phyloP scores from a whole-genome alignment of 2,113 vertebrate species.

The Onychorhynchus coronatus region DNA sequence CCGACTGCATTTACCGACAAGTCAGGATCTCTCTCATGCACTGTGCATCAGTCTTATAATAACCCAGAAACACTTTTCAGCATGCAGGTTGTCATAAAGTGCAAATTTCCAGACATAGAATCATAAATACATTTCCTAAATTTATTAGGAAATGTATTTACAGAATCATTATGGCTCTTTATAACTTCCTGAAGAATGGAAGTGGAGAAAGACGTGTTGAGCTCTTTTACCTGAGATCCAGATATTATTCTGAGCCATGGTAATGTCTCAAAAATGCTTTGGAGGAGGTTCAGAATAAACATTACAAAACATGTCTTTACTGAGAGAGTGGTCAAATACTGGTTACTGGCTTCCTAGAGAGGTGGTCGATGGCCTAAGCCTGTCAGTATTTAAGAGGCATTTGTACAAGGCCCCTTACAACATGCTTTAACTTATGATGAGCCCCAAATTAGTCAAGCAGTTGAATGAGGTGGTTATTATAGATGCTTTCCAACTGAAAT shows the following conservation, averaged over 20 bases:
- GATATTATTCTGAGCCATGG: background rate
- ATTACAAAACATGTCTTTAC: background rate
- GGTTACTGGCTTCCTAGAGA: background rate
- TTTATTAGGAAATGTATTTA: background rate
- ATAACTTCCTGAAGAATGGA: background rate
- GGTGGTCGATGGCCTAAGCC: accelerated
- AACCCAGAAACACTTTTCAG: background rate
- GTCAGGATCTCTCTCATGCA: background rate
- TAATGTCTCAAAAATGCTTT: background rate
- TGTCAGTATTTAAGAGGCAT: background rate
- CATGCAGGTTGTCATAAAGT: background rate
- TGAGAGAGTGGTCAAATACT: accelerated
- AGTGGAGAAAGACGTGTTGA: background rate
- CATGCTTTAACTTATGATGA: background rate
- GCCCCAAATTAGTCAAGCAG: background rate
- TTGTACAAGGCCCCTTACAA: background rate
- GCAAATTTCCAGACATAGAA: background rate
- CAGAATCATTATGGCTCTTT: background rate
- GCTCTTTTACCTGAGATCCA: background rate
- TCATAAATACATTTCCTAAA: no score
- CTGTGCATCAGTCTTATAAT: background rate
- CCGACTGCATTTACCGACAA: background rate
- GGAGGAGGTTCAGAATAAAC: background rate
- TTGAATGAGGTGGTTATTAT: background rate
- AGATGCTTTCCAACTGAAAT: background rate